These are phyloP conservation scores for Augochlora pura DNA, from an alignment of 1,140 invertebrate genomes.

Conservation along the genomic window DNA sequence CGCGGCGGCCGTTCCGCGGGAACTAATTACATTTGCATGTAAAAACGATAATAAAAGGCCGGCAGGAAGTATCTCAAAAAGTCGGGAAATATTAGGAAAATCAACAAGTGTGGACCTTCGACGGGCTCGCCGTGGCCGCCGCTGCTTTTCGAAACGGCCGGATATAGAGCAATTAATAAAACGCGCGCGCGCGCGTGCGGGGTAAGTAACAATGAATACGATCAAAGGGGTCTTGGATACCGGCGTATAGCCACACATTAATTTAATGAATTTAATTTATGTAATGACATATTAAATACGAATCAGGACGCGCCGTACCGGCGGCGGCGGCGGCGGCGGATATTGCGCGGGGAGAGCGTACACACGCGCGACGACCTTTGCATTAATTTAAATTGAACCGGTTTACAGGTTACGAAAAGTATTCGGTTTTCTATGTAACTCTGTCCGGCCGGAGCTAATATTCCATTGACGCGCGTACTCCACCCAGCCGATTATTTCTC, in stretches of 20 bases:
- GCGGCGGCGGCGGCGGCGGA: too few species aligned
- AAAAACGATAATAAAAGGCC: conserved; percentile 14
- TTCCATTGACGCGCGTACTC: background rate
- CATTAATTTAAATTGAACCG: conserved; percentile 6
- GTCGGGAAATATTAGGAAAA: background rate
- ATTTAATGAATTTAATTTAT: conserved; percentile 33
- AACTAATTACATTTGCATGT: conserved; percentile 34
- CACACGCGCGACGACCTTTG: background rate
- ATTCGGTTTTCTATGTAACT: background rate
- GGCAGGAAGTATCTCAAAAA: background rate
- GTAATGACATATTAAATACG: conserved; percentile 28
- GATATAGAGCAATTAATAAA: conserved; percentile 6
- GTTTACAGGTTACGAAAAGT: background rate
- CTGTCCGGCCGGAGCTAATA: background rate
- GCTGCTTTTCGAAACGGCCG: background rate
- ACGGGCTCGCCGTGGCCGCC: background rate
- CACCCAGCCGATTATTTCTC: too few species aligned
- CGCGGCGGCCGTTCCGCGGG: background rate
- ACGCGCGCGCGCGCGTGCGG: too few species aligned
- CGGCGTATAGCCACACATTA: background rate
- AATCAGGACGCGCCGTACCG: background rate
- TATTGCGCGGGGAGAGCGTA: background rate
- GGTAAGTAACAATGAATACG: background rate
- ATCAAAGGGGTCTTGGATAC: background rate
- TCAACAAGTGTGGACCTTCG: conserved; percentile 31